Conservation (phyloP, 2,888 invertebrate species). For the Eristalis pertinax region DNA sequence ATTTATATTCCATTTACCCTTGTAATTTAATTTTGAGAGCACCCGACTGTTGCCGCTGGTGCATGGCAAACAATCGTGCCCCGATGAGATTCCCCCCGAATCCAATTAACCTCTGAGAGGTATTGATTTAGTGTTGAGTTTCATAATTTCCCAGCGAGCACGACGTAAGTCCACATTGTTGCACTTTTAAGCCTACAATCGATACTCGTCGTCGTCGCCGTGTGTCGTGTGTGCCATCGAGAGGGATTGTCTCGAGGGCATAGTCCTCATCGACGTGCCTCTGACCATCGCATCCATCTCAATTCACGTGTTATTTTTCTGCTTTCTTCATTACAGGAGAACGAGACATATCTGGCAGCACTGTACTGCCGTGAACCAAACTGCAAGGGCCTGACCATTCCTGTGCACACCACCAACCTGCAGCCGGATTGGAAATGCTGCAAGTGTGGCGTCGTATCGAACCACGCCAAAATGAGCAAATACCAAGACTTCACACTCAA, state of each 20-base stretch:
- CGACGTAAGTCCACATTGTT: background rate
- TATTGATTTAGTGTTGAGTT: constrained; percentile 38
- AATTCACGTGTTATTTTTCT: background rate
- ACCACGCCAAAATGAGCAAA: constrained; percentile 78
- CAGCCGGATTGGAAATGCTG: constrained; percentile 86
- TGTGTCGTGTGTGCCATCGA: background rate
- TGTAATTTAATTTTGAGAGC: constrained; percentile 29
- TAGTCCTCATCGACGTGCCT: background rate
- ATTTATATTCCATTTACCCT: constrained; percentile 10
- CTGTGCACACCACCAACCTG: constrained; percentile 84
- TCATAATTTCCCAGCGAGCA: constrained; percentile 22
- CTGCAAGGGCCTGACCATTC: constrained; percentile 81
- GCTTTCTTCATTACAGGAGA: constrained; percentile 76
- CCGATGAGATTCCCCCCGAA: constrained; percentile 1
- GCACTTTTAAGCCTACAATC: background rate
- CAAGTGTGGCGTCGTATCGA: constrained; percentile 82
- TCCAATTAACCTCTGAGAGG: constrained; percentile 20
- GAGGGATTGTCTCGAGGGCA: background rate
- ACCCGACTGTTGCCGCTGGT: background rate
- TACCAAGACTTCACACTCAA: constrained; percentile 80
- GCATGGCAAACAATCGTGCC: background rate
- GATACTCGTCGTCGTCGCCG: background rate
- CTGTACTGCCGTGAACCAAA: constrained; percentile 82
- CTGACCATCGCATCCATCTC: background rate
- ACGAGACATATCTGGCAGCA: constrained; percentile 79